Percentiles rank a stretch among this genome's conserved stretches.
Conservation (phyloP, 2,797 vertebrate species). For the Nyctibius grandis region DNA sequence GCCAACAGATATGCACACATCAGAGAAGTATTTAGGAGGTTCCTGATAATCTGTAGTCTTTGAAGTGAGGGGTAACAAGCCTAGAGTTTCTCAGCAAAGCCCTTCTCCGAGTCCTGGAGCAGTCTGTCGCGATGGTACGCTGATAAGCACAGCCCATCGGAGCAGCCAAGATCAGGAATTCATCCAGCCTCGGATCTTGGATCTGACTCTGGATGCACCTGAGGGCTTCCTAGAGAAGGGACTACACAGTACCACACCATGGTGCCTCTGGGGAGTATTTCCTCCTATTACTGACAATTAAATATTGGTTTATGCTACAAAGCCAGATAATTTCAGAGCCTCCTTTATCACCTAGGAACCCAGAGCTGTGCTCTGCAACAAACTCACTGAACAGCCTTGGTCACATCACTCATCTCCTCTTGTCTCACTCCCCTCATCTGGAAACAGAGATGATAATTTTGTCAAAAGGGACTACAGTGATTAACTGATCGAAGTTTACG, state of each 20-base stretch:
- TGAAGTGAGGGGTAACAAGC: neutral
- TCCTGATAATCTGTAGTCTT: neutral
- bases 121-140: no score
- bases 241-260: rapidly evolving
- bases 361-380: neutral
- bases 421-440: neutral
- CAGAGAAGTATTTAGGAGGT: neutral
- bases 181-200: neutral
- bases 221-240: neutral
- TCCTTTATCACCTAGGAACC: neutral
- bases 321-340: neutral
- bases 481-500: neutral
- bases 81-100: neutral
- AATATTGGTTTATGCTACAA: neutral
- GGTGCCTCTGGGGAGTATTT: neutral
- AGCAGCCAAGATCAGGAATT: neutral
- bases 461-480: neutral
- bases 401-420: neutral
- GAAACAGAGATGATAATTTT: neutral
- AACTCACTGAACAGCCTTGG: neutral
- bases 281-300: neutral
- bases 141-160: neutral
- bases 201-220: neutral
- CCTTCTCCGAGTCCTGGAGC: neutral
- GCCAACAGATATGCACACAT: neutral